A percentile compares a stretch with the other conserved stretches of the same genome.
phyloP scores from a whole-genome alignment of 2,113 vertebrate species.

The Cynopterus brachyotis region DNA sequence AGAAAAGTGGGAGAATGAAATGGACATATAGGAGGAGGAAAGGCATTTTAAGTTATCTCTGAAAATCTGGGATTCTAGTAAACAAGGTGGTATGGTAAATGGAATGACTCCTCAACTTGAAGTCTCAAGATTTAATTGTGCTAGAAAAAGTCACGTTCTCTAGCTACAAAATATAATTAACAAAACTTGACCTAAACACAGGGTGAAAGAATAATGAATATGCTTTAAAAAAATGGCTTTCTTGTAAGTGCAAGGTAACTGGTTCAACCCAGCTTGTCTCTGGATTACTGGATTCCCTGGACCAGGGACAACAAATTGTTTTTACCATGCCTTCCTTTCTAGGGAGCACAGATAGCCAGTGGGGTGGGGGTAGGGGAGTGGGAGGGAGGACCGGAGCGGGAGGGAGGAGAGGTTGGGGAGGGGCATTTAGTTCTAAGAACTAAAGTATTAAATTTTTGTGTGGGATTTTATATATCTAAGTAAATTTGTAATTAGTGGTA shows the following conservation, averaged over 20 bases:
- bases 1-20: not conserved
- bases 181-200: not conserved
- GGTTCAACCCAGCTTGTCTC: not conserved
- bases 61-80: not conserved
- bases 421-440: not conserved
- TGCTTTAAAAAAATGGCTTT: not conserved
- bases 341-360: not conserved
- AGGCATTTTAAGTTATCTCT: not conserved
- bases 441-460: not conserved
- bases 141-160: not conserved
- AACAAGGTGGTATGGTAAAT: not conserved
- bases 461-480: not conserved
- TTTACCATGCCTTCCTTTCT: not conserved
- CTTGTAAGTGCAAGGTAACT: not conserved
- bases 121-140: not conserved
- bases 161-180: not conserved
- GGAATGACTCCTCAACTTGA: not conserved
- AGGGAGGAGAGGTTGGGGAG: not conserved
- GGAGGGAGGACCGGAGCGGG: not conserved
- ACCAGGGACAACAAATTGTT: not conserved
- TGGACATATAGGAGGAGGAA: not conserved
- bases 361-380: no score
- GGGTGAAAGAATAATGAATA: not conserved
- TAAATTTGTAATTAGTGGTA: not conserved
- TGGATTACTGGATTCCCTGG: not conserved